A percentile compares a stretch with the other conserved stretches of the same genome.
Evolutionary conservation across 2,888 invertebrate genomes (phyloP).

Genomic region (Noctua comes): DNA sequence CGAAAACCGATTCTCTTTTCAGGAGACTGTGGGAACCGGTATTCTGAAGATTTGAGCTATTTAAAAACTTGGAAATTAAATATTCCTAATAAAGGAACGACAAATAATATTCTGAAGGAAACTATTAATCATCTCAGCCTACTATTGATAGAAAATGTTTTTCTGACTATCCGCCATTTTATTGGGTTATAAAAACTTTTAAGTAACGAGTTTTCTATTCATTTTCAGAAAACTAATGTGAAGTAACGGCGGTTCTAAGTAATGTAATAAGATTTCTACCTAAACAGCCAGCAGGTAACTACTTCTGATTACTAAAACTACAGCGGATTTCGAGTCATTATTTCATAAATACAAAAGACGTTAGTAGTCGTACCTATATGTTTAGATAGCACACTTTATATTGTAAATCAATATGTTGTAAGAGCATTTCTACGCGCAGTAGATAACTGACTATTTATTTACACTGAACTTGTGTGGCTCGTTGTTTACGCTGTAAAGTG

Average conservation of each 20-base stretch:
- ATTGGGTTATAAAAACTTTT: slow-evolving; percentile 13
- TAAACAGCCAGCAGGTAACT: neutral
- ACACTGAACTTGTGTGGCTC: slow-evolving; percentile 84
- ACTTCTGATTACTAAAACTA: neutral
- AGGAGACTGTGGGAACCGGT: neutral
- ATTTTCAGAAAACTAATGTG: neutral
- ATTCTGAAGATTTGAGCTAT: neutral
- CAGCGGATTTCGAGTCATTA: neutral
- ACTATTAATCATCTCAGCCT: neutral
- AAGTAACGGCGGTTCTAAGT: neutral
- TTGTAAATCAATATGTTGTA: slow-evolving; percentile 53
- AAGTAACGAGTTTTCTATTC: neutral
- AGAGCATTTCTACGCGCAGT: slow-evolving; percentile 66
- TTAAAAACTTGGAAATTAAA: neutral
- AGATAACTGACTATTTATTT: slow-evolving; percentile 84
- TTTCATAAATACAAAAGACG: neutral
- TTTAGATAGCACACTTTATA: slow-evolving; percentile 36
- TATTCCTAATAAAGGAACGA: neutral
- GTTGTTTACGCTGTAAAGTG: slow-evolving; percentile 85
- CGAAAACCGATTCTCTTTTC: neutral
- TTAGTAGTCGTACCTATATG: slow-evolving; percentile 3
- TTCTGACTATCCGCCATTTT: slow-evolving; percentile 17
- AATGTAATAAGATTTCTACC: neutral
- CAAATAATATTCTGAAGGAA: neutral
- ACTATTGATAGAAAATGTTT: slow-evolving; percentile 17